phyloP scores from a whole-genome alignment of 2,797 vertebrate species.

The Sciurus carolinensis region DNA sequence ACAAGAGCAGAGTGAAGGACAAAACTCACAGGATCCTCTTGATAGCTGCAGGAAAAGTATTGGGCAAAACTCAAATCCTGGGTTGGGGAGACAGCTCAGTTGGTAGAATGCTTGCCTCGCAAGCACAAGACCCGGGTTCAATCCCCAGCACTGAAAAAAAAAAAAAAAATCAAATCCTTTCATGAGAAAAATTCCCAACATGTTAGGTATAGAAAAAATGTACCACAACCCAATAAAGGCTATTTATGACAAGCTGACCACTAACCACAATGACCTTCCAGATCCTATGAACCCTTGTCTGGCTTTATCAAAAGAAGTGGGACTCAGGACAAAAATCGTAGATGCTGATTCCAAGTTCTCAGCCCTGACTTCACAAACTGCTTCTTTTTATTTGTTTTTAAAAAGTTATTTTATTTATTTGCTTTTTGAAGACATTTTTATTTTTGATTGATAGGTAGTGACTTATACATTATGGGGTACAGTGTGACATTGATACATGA shows the following conservation, averaged over 20 bases:
- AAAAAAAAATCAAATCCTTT: neutral
- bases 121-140: too few relatives aligned
- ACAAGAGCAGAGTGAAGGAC: neutral
- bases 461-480: too few relatives aligned
- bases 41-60: neutral
- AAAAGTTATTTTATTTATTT: neutral
- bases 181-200: neutral
- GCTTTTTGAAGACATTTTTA: neutral
- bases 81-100: too few relatives aligned
- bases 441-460: neutral
- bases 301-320: neutral
- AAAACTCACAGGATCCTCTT: neutral
- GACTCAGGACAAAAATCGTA: too few relatives aligned
- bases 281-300: neutral
- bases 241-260: accelerated
- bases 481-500: neutral
- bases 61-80: neutral
- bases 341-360: neutral
- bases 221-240: neutral
- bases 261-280: neutral
- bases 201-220: too few relatives aligned
- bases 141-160: too few relatives aligned
- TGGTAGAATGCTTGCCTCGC: too few relatives aligned
- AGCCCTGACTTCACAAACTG: neutral
- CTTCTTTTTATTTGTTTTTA: neutral